Evolutionary conservation across 1,140 invertebrate species (phyloP).

Genomic region (Hyposmocoma kahamanoa): DNA sequence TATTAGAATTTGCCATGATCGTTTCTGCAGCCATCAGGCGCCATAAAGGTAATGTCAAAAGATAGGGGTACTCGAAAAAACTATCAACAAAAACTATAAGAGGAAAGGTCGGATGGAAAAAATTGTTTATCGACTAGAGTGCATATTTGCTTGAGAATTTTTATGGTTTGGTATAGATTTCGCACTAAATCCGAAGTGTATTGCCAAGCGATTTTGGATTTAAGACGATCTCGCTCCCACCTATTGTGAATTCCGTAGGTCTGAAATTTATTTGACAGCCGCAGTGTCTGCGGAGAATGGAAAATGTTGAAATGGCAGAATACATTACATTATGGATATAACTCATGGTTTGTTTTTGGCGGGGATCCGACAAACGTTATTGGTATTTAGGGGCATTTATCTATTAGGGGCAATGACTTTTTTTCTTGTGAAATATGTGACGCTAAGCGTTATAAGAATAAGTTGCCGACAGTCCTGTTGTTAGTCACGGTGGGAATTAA

Average conservation of each 20-base stretch:
- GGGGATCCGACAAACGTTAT: slow-evolving; percentile 70
- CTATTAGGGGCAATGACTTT: slow-evolving; percentile 54
- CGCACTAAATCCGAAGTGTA: slow-evolving; percentile 26
- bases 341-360: slow-evolving; percentile 72
- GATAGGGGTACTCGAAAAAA: slow-evolving; percentile 62
- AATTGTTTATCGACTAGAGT: slow-evolving; percentile 38
- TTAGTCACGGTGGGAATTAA: slow-evolving; percentile 61
- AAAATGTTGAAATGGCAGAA: slow-evolving; percentile 68
- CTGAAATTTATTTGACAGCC: slow-evolving; percentile 71
- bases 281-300: slow-evolving; percentile 69
- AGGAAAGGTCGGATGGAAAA: slow-evolving; percentile 54
- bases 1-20: slow-evolving; percentile 62
- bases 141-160: slow-evolving; percentile 43
- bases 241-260: slow-evolving; percentile 69
- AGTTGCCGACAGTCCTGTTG: slow-evolving; percentile 50
- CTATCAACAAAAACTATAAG: slow-evolving; percentile 60
- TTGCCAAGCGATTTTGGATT: slow-evolving; percentile 51
- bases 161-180: slow-evolving; percentile 24
- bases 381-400: slow-evolving; percentile 69
- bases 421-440: slow-evolving; percentile 54
- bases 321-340: slow-evolving; percentile 65
- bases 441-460: slow-evolving; percentile 39
- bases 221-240: slow-evolving; percentile 42
- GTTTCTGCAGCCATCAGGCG: slow-evolving; percentile 45
- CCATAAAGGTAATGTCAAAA: slow-evolving; percentile 64